Percentiles rank a stretch among this genome's conserved stretches.
phyloP scores from a whole-genome alignment of 2,113 vertebrate genomes.

The Chroicocephalus ridibundus region DNA sequence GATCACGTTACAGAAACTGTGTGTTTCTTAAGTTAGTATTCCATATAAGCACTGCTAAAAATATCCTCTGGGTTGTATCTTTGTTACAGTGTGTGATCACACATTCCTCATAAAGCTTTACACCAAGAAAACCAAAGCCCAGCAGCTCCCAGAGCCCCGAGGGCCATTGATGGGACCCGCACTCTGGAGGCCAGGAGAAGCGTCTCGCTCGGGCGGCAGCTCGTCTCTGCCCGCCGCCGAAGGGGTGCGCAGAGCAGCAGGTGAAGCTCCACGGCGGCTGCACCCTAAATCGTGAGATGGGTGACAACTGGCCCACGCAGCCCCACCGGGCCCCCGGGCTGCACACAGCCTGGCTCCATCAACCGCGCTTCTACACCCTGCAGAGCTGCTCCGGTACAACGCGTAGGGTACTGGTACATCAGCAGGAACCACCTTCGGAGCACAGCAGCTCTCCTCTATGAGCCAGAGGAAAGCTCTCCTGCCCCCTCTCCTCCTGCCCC shows the following conservation, averaged over 20 bases:
- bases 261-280: fast-evolving
- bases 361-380: fast-evolving
- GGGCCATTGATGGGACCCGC: fast-evolving
- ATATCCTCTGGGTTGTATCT: neutral
- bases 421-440: neutral
- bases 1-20: neutral
- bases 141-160: neutral
- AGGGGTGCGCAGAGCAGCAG: neutral
- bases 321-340: neutral
- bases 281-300: fast-evolving
- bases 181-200: neutral
- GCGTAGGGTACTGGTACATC: fast-evolving
- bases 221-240: neutral
- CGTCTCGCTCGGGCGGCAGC: neutral
- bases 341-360: neutral
- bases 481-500: no score
- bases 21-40: neutral
- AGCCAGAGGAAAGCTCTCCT: neutral
- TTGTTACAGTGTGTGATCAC: neutral
- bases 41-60: neutral
- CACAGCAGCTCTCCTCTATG: fast-evolving
- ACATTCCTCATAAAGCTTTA: neutral
- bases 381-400: fast-evolving
- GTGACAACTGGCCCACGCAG: neutral
- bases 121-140: neutral